Base-by-base conservation (phyloP, 2,797 vertebrate species). In the Percopsis omiscomaycus region DNA sequence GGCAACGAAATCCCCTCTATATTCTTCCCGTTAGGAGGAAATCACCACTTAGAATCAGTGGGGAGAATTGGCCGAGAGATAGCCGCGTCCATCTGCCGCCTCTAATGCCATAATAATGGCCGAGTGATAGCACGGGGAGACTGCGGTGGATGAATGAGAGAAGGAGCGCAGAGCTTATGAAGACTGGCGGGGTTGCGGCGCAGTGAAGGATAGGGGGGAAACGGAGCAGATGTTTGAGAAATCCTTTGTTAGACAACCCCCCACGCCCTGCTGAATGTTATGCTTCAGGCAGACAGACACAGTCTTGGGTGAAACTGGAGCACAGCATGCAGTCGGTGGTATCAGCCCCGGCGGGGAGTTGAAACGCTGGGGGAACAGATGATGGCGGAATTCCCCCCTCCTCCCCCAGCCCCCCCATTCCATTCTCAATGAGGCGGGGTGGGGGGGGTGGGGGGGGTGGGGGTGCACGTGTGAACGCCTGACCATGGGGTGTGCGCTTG, bases 201-300 rank as follows among this genome's bases (percentile, higher is more conserved):
- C 45, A 56, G 71, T 61, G 65, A 45, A 45, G 3, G 53, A 22
- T n/a, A 73, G 72, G 75, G 71, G 69, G 60, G 4, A 85, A 84
- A 75, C 77, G 66, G 65, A 78, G 74, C 81, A 83, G 73, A 85
- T 81, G 80, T 72, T 22, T 71, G 78, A 79, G 65, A 75, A 78
- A 74, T 73, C 42, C 47, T 71, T 76, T 64, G 79, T 77, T 70
- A 73, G 61, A 61, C 52, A 28, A 64, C 59, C 65, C 75, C 66
- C 73, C 62, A 47, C 57, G 64, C 74, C 65, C 37, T 32, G 61
- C 61, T 62, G 69, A 77, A 71, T 74, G 57, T 67, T 57, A 63
- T 72, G 79, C 74, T 79, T 22, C 51, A 78, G 72, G 68, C 62
- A 74, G 79, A 77, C 73, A 81, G 79, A 58, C 66, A 78, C 69